phyloP scores from a whole-genome alignment of 92 coral and sea anemone genomes.

The Parazoanthus darwini region DNA sequence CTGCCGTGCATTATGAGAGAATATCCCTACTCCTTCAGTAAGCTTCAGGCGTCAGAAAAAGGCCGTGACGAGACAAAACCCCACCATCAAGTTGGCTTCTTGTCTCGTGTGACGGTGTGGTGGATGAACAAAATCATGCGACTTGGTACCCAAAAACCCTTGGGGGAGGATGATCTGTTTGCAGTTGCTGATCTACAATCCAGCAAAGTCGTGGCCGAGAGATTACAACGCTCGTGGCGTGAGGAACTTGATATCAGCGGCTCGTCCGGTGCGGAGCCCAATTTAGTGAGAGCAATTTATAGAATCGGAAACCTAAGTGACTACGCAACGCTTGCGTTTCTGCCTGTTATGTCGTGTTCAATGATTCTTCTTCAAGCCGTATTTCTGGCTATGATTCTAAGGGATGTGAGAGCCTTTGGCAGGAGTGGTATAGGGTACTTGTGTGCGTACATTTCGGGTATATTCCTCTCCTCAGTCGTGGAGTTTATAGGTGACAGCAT shows the following conservation, averaged over 20 bases:
- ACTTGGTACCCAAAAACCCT: constrained; percentile 8
- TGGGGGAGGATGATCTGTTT: constrained; percentile 30
- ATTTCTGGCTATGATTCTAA: constrained; percentile 25
- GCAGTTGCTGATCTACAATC: constrained; percentile 19
- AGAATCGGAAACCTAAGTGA: constrained; percentile 35
- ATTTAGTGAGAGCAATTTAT: constrained; percentile 18
- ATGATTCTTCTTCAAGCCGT: constrained; percentile 36
- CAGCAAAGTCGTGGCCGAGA: constrained; percentile 19
- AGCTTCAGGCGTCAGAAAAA: constrained; percentile 5
- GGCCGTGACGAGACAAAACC: background rate
- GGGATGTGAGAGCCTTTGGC: constrained; percentile 3
- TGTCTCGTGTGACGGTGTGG: constrained; percentile 34
- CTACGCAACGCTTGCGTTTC: background rate
- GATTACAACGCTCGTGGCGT: constrained; percentile 13
- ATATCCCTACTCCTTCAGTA: constrained; percentile 18
- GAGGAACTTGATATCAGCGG: constrained; percentile 6
- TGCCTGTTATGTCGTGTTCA: constrained; percentile 19
- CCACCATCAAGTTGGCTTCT: constrained; percentile 15
- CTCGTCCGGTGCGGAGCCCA: constrained; percentile 10
- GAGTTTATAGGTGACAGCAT: constrained; percentile 2
- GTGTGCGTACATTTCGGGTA: constrained; percentile 12
- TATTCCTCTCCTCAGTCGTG: constrained; percentile 18
- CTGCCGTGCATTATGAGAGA: background rate
- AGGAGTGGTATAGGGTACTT: background rate
- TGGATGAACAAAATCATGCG: constrained; percentile 36